Evolutionary conservation across 1,140 invertebrate genomes (phyloP), one percentile per base, ranked within the genome.

Genomic region (Psilanteris sp.): DNA sequence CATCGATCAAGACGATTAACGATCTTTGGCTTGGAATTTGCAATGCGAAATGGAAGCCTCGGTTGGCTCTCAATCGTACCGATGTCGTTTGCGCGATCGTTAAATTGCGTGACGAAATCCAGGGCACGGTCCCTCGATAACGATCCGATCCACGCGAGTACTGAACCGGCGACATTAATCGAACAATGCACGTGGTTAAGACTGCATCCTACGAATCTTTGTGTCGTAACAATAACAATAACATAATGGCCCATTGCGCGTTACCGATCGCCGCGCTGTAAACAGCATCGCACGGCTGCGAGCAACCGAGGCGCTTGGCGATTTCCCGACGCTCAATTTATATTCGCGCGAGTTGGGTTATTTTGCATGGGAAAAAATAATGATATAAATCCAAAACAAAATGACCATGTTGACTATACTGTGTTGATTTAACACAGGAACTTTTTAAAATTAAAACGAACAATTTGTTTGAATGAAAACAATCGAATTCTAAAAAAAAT

Each of bases 71-170:
- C n/a, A n/a, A n/a, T n/a, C n/a, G n/a, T n/a, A n/a, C n/a, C n/a
- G n/a, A n/a, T n/a, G n/a, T n/a, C n/a, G n/a, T n/a, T n/a, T n/a
- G n/a, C n/a, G n/a, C n/a, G n/a, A 61, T 9, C 20, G 32, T 46
- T 37, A n/a, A n/a, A 48, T 61, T 61, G 31, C 37, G 36, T 29
- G 32, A 13, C 43, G 32, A 61, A 46, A 61, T 61, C 55, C 55
- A 31, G 55, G 55, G 32, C 55, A 37, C 22, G 31, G 55, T 46
- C 43, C 24, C n/a, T 18, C 41, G 46, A 64, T 52, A 52, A 29
- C 34, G 15, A 64, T 48, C 41, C 43, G 26, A 64, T 52, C 16
- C 27, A 52, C 24, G 16, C 31, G 26, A 39, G 34, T 50, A 31
- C 18, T 15, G 43, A 50, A 62, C 44, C 37, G 20, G 1, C 34